A percentile compares a stretch with the other conserved stretches of the same genome.
Conservation (phyloP, 2,888 invertebrate species). For the Cephus runcator region DNA sequence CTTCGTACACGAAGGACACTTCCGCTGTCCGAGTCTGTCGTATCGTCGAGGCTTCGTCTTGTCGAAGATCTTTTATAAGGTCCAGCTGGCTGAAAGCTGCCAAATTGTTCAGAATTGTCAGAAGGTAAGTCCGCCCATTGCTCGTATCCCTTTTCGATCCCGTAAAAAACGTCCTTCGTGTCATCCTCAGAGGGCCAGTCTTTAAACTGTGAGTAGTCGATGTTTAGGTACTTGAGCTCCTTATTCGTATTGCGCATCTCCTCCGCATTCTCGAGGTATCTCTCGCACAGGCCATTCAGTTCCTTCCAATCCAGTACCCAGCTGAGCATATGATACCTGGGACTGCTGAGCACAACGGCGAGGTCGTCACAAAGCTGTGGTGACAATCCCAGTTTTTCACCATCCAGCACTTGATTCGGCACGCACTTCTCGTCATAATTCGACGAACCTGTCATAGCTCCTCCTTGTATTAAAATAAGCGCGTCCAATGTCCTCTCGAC, state of each 20-base stretch:
- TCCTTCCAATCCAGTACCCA: slow-evolving; percentile 76
- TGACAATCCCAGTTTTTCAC: slow-evolving; percentile 74
- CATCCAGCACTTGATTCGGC: slow-evolving; percentile 70
- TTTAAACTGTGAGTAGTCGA: slow-evolving; percentile 76
- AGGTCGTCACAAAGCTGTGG: slow-evolving; percentile 77
- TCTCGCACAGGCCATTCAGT: slow-evolving; percentile 69
- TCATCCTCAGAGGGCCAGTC: slow-evolving; percentile 73
- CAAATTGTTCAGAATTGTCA: slow-evolving; percentile 56
- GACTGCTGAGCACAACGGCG: slow-evolving; percentile 76
- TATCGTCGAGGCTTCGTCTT: slow-evolving; percentile 55
- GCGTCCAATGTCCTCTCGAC: slow-evolving; percentile 66
- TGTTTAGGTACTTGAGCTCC: slow-evolving; percentile 79
- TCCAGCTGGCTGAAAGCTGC: slow-evolving; percentile 54
- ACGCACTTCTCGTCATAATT: slow-evolving; percentile 74
- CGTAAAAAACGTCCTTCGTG: slow-evolving; percentile 68
- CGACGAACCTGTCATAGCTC: slow-evolving; percentile 69
- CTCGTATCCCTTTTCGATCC: slow-evolving; percentile 74
- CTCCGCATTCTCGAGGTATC: slow-evolving; percentile 69
- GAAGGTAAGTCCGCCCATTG: slow-evolving; percentile 60
- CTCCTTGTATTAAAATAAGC: slow-evolving; percentile 68
- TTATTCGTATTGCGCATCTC: slow-evolving; percentile 75
- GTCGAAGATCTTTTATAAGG: slow-evolving; percentile 50
- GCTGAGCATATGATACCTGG: slow-evolving; percentile 76
- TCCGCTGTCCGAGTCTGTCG: slow-evolving; percentile 58
- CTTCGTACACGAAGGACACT: slow-evolving; percentile 47